Conservation (phyloP, 2,797 vertebrate genomes). For the Leucoraja ocellata region DNA sequence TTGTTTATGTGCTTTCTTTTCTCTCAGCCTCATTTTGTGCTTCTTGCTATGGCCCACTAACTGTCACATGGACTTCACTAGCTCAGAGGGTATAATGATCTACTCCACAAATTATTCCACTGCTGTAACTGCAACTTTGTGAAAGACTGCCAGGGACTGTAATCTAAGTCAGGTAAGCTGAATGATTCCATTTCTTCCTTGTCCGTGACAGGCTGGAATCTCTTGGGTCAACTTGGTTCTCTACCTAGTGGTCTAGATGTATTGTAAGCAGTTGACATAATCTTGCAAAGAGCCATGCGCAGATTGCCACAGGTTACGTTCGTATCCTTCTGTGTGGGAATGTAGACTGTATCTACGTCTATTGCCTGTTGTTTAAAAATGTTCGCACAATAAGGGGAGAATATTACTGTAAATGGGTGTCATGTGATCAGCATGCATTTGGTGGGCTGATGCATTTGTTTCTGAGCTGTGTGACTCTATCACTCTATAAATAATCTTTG, state of each 20-base stretch:
- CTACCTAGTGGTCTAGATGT: constrained; percentile 10
- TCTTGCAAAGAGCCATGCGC: not conserved
- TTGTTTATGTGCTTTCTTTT: not conserved
- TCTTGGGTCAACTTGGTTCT: not conserved
- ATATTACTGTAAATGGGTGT: no score
- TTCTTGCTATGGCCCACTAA: not conserved
- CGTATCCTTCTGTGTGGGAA: not conserved
- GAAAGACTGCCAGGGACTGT: not conserved
- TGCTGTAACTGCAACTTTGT: constrained; percentile 17
- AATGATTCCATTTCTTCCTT: constrained; percentile 21
- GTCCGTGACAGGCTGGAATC: not conserved
- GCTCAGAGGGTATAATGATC: not conserved
- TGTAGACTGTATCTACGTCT: not conserved
- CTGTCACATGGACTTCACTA: not conserved
- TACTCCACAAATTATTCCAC: not conserved
- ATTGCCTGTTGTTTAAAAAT: not conserved
- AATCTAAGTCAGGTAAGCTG: not conserved
- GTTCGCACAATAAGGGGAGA: not conserved
- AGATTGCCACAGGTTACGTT: not conserved
- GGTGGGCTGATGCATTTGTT: no score
- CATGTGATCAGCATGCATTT: no score
- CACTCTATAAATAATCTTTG: not conserved
- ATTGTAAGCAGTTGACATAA: not conserved
- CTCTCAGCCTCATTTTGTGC: not conserved
- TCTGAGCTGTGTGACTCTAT: no score